Percentiles rank a stretch among this genome's conserved stretches.
These are phyloP conservation scores for Malurus leucopterus DNA, from an alignment of 2,797 vertebrate genomes.

Conservation along the genomic window DNA sequence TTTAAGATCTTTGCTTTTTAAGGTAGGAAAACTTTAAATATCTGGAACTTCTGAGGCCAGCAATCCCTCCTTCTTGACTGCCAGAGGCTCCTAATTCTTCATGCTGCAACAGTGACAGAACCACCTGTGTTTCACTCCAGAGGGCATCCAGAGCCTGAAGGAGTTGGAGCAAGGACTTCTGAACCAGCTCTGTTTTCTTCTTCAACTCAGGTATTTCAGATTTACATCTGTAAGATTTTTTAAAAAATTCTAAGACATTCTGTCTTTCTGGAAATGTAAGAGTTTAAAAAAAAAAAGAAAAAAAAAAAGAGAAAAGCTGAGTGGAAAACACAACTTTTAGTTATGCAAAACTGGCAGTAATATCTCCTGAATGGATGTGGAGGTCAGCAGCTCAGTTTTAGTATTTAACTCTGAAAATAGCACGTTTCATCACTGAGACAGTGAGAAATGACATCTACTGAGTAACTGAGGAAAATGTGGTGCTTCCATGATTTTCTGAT, in stretches of 20 bases:
- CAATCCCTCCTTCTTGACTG: neutral
- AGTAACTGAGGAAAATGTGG: neutral
- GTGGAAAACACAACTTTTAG: neutral
- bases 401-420: neutral
- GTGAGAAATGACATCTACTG: neutral
- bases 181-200: neutral
- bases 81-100: neutral
- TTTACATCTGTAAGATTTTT: neutral
- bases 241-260: neutral
- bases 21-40: neutral
- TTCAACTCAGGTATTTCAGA: neutral
- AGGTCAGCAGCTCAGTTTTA: neutral
- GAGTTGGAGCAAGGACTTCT: neutral
- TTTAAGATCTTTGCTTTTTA: neutral
- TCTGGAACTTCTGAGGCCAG: neutral
- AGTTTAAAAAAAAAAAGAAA: too few relatives aligned
- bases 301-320: fast-evolving
- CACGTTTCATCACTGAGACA: neutral
- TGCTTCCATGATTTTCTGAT: neutral
- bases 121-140: fast-evolving
- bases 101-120: neutral
- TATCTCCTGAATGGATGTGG: neutral
- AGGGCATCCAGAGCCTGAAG: neutral
- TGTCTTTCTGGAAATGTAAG: neutral
- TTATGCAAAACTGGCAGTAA: neutral